Base-by-base conservation (phyloP, 2,113 vertebrate species). In the Dromaius novaehollandiae region DNA sequence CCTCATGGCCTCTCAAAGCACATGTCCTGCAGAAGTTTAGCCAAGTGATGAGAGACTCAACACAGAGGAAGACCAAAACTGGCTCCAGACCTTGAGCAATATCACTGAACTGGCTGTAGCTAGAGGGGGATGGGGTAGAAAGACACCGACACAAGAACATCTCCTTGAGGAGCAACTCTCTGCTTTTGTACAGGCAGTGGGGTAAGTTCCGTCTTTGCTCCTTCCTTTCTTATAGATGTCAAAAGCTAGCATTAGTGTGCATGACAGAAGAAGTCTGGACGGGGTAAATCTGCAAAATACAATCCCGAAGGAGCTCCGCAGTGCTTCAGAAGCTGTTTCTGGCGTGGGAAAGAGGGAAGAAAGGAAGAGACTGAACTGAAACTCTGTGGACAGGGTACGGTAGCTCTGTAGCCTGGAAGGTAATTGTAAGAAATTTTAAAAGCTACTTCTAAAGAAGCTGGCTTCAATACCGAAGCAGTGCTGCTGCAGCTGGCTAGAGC, bases 131-230 rank as follows among this genome's bases (percentile, higher is more conserved):
- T 15, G 58, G 19, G 15, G 9, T 30, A 50, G 36, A 18, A 84
- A 93, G 22, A 46, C 55, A 60, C 3, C 6, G 32, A n/a, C 61
- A 61, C 63, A 75, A 83, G 36, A 71, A 58, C 3, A 65, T 12
- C 25, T 70, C 55, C 16, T 36, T 51, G 51, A 78, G 70, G 42
- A 86, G 42, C 65, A 90, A 48, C 55, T 69, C 28, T 61, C 50
- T 58, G 32, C 25, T 25, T 83, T 70, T 65, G 32, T 11, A 40
- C 5, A 25, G 2, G 0, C 36, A 32, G 42, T 14, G 44, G 32
- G 9, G 6, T 88, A 46, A 58, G 28, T 42, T 40, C n/a, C 66
- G 20, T 68, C 34, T 0, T 0, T 1, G 3, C 17, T 66, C 34
- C 36, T 46, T 61, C 58, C 9, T 1, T 61, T 48, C n/a, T 71